Base-by-base conservation (phyloP, 2,888 invertebrate species). In the Microchrysa polita region DNA sequence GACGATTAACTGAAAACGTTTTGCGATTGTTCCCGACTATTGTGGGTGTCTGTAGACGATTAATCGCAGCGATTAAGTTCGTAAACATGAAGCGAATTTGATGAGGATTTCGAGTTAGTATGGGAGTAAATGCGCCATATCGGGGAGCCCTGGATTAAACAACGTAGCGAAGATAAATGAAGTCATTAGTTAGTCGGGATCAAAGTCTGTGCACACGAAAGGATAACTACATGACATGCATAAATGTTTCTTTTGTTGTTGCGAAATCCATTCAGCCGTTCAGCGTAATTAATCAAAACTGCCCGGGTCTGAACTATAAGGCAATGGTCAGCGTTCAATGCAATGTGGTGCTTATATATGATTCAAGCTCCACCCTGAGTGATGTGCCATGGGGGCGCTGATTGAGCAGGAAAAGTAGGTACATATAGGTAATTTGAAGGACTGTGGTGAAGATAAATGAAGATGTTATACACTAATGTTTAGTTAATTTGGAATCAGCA, bases 171-270 rank as follows among this genome's bases (percentile, higher is more conserved):
- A 81, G 84, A 83, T 84, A 84, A 84, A 84, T 84, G 84, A 84
- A 84, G 83, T 84, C 84, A 84, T 84, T 84, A 84, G 84, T 83
- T 83, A 81, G 80, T 79, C 80, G 78, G n/a, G 80, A 78, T 76
- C 72, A 60, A 72, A 69, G 69, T 27, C 69, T 57, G 48, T 48
- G 65, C 69, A 34, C 27, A 55, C 55, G 55, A 22, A 57, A 69
- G 69, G 55, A 69, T 55, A n/a, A n/a, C n/a, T n/a, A 69, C 69
- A 69, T 69, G 69, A 69, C 69, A 22, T 40, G 69, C 69, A 69
- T 69, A 69, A 69, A 69, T 69, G 69, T 69, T 69, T 69, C 69
- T 69, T 57, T 69, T 69, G 69, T 69, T 69, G 69, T 55, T 34
- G 34, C 69, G 34, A 69, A 48, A 57, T 69, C 69, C 57, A 69